Evolutionary conservation across 2,797 vertebrate genomes (phyloP), one percentile per base, ranked within the genome.

Genomic region (Gallinago nigripennis): DNA sequence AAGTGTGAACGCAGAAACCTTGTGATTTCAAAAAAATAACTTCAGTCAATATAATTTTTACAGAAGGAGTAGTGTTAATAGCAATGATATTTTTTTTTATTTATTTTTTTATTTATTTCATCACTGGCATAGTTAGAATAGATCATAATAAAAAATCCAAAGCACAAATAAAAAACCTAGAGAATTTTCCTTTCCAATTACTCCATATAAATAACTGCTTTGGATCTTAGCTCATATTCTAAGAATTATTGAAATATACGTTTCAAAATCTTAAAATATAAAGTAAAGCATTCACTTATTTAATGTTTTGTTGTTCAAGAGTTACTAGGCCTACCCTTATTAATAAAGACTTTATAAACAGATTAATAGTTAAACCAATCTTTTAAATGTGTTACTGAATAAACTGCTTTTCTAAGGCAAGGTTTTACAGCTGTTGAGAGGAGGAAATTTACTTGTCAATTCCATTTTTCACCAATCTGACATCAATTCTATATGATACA

Each of bases 361-460:
- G 5, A 64, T 43, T 43, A 90, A 46, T 14, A 71, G 84, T 82
- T 65, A 68, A 82, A 37, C 9, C 3, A 63, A 15, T n/a, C 5
- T 66, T 82, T 90, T 86, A 45, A 72, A 65, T 33, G 3, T 41
- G 6, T 53, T 84, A 31, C n/a, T 37, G 43, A 84, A 82, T 24
- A 79, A 35, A 65, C 9, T 51, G 14, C 27, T 88, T 86, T 87
- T 94, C 53, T 72, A 41, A 90, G 88, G 17, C 2, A 43, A 39
- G 64, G 33, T 60, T 45, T 56, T 80, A 53, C 8, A 87, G 39
- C 14, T 91, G 35, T 57, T 77, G 37, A 39, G 50, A 48, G 57
- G 46, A 86, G 83, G 33, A 96, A 63, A 94, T 95, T 85, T 86
- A 24, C 68, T 87, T 93, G 86, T 91, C 80, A 94, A 57, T 83